A percentile compares a stretch with the other conserved stretches of the same genome.
phyloP scores from a whole-genome alignment of 2,888 invertebrate genomes.

The Eristalis tenax region DNA sequence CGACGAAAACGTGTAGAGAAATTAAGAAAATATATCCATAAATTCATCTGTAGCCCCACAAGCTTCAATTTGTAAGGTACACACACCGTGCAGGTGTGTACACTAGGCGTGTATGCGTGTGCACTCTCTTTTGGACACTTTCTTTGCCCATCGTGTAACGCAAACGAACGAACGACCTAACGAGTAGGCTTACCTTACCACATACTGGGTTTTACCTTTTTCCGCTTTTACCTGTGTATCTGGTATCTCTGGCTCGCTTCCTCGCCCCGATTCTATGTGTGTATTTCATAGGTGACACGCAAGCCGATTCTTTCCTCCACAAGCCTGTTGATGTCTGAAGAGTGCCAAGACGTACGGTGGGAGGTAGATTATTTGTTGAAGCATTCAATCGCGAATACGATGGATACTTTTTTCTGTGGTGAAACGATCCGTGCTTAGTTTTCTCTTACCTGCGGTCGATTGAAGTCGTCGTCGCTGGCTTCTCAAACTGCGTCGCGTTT shows the following conservation, averaged over 20 bases:
- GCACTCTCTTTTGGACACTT: constrained; percentile 53
- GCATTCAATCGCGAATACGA: constrained; percentile 70
- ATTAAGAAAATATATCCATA: constrained; percentile 32
- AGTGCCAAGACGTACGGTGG: constrained; percentile 41
- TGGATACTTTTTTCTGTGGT: constrained; percentile 56
- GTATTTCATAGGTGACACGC: constrained; percentile 41
- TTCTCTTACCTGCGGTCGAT: constrained; percentile 66
- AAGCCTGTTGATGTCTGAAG: not conserved
- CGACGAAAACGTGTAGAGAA: constrained; percentile 27
- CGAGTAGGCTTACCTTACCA: constrained; percentile 29
- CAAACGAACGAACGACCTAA: not conserved
- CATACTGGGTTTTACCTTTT: constrained; percentile 47
- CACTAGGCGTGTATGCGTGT: not conserved
- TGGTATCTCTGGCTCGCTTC: constrained; percentile 6
- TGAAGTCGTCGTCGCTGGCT: constrained; percentile 41
- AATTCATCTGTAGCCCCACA: constrained; percentile 16
- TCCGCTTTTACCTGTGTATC: constrained; percentile 48
- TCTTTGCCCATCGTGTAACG: constrained; percentile 45
- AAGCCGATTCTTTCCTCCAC: constrained; percentile 47
- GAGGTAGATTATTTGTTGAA: constrained; percentile 63
- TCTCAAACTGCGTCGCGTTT: not conserved
- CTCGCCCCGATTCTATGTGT: not conserved
- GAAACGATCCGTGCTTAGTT: constrained; percentile 69
- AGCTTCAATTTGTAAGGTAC: constrained; percentile 9
- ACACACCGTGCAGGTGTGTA: constrained; percentile 21